A percentile compares a stretch with the other conserved stretches of the same genome.
These are phyloP conservation scores for Lineus longissimus DNA, from an alignment of 1,140 invertebrate genomes.

Conservation along the genomic window DNA sequence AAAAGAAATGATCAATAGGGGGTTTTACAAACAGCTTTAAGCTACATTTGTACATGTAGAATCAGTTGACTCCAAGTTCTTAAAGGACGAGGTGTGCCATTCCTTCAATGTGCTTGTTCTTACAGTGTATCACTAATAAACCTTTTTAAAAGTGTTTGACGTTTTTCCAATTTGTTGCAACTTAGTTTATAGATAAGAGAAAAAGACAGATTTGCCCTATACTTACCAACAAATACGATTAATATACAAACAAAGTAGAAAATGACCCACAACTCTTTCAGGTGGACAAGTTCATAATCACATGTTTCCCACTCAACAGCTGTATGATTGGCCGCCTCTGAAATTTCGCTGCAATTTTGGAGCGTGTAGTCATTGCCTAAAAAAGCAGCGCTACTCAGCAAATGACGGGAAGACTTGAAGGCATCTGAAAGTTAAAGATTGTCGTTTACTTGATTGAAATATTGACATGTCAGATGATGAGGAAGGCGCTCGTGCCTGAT, in stretches of 20 bases:
- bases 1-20: not conserved
- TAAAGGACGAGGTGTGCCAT: not conserved
- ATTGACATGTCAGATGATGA: not conserved
- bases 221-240: not conserved
- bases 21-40: too few species aligned
- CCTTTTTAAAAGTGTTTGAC: not conserved
- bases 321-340: not conserved
- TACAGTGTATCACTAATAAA: not conserved
- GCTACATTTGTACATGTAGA: too few species aligned
- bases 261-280: not conserved
- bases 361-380: too few species aligned
- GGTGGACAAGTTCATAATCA: not conserved
- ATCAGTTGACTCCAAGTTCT: not conserved
- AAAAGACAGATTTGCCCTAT: too few species aligned
- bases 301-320: conserved; percentile 2
- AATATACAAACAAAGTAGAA: conserved; percentile 1
- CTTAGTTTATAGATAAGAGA: too few species aligned
- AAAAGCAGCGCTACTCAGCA: not conserved
- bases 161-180: not conserved
- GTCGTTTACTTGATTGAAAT: not conserved
- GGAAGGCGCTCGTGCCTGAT: not conserved
- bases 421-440: not conserved
- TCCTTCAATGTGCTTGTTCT: not conserved
- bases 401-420: not conserved
- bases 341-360: not conserved